Evolutionary conservation across 1,140 invertebrate species (phyloP), one percentile per base, ranked within the genome.

Genomic region (Mycetomoellerius zeteki): DNA sequence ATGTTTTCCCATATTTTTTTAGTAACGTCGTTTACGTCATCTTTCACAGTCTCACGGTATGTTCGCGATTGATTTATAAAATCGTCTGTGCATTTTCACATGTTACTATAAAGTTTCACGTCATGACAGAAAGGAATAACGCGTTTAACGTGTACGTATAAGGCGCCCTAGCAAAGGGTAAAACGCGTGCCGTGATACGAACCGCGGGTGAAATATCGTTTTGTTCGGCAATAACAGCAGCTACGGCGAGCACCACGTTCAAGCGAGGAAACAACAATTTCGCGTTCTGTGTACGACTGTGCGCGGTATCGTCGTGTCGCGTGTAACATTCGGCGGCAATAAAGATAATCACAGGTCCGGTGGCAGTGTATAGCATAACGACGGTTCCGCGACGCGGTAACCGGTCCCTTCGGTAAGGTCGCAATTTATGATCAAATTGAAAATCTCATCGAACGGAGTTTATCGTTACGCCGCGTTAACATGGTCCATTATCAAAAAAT

Each of bases 391-490:
- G 33, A 50, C 52, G 50, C 33, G 27, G 50, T 86, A 33, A 76
- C 71, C 81, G 73, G 75, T 60, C 71, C 62, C 24, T 12, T 60
- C 58, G 62, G 19, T 7, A 27, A 30, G 64, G 64, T 50, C 27
- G 47, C 85, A 85, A 92, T 92, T 92, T 92, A 92, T 78, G 91
- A 91, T 30, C 81, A 56, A 80, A 77, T 87, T 65, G 91, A 91
- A 91, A 92, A 90, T 91, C 88, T 90, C 88, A 77, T 91, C 87
- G 67, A 47, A 24, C 43, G 62, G 85, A 69, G 80, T 64, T 64
- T 62, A 58, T 52, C 58, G 21, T 52, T 75, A 75, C 43, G 58
- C 19, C 30, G 21, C 75, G 72, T 80, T 75, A 37, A 58, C 27
- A 33, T 33, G 27, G 43, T 1, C 50, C 76, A 82, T 89, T 90